phyloP scores from a whole-genome alignment of 1,140 invertebrate species.

The Harpegnathos saltator region DNA sequence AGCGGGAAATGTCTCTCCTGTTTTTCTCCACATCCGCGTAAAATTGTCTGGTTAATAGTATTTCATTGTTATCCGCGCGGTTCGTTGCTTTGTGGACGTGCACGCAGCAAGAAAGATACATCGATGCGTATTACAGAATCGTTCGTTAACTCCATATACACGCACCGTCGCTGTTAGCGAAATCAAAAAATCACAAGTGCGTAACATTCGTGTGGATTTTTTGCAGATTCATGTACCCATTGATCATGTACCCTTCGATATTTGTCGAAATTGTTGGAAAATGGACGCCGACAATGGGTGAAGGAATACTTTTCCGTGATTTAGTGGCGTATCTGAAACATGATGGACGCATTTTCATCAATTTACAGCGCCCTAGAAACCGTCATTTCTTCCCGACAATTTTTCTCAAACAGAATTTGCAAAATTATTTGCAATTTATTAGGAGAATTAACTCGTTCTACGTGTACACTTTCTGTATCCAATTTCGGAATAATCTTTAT shows the following conservation, averaged over 20 bases:
- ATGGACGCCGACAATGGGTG: no score
- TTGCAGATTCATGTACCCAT: conserved; percentile 27
- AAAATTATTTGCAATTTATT: no score
- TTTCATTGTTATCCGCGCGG: conserved; percentile 55
- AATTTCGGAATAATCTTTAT: no score
- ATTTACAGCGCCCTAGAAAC: no score
- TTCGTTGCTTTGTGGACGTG: not conserved
- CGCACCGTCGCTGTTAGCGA: conserved; percentile 2
- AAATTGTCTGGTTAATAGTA: conserved; percentile 72
- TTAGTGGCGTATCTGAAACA: no score
- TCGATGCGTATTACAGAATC: conserved; percentile 25
- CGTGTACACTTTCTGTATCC: no score
- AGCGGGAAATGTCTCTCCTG: conserved; percentile 43
- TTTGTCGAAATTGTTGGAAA: not conserved
- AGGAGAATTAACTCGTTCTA: no score
- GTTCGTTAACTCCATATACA: conserved; percentile 29
- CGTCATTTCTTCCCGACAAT: no score
- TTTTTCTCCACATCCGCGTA: conserved; percentile 68
- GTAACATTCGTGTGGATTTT: not conserved
- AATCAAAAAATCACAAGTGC: conserved; percentile 37
- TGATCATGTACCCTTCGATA: not conserved
- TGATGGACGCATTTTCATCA: no score
- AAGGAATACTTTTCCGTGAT: no score
- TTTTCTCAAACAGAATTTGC: no score
- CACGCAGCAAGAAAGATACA: conserved; percentile 16